Conservation (phyloP, 1,140 invertebrate genomes). For the Drosophila lowei region DNA sequence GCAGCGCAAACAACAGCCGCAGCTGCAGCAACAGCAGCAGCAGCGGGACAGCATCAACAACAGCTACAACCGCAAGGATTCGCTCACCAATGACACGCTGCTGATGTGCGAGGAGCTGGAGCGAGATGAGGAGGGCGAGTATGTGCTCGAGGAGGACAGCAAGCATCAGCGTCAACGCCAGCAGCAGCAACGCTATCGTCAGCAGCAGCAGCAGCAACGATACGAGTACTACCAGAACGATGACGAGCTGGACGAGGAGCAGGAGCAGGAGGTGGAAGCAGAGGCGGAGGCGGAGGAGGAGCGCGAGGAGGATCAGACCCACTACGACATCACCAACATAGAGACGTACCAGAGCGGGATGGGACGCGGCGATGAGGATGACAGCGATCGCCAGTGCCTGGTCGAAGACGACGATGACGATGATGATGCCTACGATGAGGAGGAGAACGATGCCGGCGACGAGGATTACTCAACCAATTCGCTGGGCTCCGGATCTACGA, state of each 20-base stretch:
- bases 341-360: constrained; percentile 76
- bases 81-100: constrained; percentile 75
- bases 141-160: constrained; percentile 47
- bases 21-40: constrained; percentile 51
- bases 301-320: constrained; percentile 78
- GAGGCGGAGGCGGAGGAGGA: constrained; percentile 60
- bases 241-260: constrained; percentile 55
- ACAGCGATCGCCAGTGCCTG: constrained; percentile 75
- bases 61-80: constrained; percentile 76
- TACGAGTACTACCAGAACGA: constrained; percentile 77
- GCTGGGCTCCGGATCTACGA: constrained; percentile 68
- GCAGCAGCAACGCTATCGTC: constrained; percentile 56
- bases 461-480: constrained; percentile 78
- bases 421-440: constrained; percentile 64
- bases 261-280: constrained; percentile 39
- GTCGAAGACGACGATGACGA: constrained; percentile 70
- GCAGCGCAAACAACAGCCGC: constrained; percentile 47
- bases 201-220: constrained; percentile 62
- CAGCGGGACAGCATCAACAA: constrained; percentile 77
- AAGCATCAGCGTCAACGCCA: constrained; percentile 53
- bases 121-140: constrained; percentile 63
- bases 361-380: constrained; percentile 69
- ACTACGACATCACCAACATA: constrained; percentile 82
- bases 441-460: constrained; percentile 77
- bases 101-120: constrained; percentile 77